Conservation (phyloP, 2,797 vertebrate genomes). For the Bradypodion pumilum region DNA sequence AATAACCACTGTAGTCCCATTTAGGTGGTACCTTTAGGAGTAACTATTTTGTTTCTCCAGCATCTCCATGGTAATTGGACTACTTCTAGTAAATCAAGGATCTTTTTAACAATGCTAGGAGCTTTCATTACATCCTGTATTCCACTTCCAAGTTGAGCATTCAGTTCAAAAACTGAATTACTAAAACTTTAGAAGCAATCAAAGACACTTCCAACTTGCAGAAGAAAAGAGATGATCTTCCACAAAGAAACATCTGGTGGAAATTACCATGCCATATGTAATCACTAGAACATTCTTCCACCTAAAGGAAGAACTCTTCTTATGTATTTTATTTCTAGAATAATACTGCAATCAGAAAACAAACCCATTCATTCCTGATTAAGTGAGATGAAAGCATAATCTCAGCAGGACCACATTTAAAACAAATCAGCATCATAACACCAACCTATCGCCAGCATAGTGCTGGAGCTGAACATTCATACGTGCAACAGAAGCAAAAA, state of each 20-base stretch:
- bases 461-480: conserved; percentile 41
- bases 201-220: background rate
- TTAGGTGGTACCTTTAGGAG: background rate
- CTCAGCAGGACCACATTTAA: background rate
- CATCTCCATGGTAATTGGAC: background rate
- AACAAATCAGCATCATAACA: conserved; percentile 37
- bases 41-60: background rate
- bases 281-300: conserved; percentile 17
- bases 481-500: conserved; percentile 34
- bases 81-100: background rate
- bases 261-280: conserved; percentile 14
- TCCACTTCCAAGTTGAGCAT: background rate
- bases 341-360: conserved; percentile 45
- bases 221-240: background rate
- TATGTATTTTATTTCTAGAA: conserved; percentile 23
- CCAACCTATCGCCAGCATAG: background rate
- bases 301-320: background rate
- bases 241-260: conserved; percentile 7
- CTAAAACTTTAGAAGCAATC: background rate
- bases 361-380: background rate
- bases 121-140: background rate
- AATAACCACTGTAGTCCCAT: background rate
- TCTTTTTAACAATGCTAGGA: background rate
- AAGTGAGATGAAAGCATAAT: conserved; percentile 9
- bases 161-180: background rate